A percentile compares a stretch with the other conserved stretches of the same genome.
These are phyloP conservation scores for Amblyopsis hoosieri DNA, from an alignment of 2,797 vertebrate genomes.

Conservation along the genomic window DNA sequence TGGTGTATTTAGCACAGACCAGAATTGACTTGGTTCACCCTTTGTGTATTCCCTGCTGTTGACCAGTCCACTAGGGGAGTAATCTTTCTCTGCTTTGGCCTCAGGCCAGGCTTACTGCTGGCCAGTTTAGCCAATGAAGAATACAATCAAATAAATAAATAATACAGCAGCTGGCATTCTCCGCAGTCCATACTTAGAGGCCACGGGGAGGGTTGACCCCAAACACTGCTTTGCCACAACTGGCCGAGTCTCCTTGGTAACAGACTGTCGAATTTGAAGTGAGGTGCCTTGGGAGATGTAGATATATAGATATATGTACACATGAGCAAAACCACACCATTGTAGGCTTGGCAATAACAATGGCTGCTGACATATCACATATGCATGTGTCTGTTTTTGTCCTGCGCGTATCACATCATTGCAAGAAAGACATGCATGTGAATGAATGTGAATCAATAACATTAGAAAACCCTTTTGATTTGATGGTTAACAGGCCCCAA, in stretches of 20 bases:
- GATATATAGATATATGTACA: slow-evolving; percentile 43
- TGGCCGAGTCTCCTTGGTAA: slow-evolving; percentile 77
- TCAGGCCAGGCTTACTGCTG: slow-evolving; percentile 71
- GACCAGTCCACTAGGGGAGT: slow-evolving; percentile 68
- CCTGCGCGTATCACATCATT: slow-evolving; percentile 19
- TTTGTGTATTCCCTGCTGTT: slow-evolving; percentile 62
- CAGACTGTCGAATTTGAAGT: slow-evolving; percentile 78
- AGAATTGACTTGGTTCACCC: slow-evolving; percentile 69
- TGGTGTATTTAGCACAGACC: slow-evolving; percentile 55
- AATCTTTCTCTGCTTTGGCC: slow-evolving; percentile 73
- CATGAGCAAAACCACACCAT: slow-evolving; percentile 32
- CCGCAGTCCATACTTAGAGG: slow-evolving; percentile 79
- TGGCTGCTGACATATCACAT: slow-evolving; percentile 34
- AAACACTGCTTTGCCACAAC: slow-evolving; percentile 74
- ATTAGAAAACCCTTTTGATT: slow-evolving; percentile 54
- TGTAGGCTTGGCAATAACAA: slow-evolving; percentile 43
- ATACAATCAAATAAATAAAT: slow-evolving; percentile 75
- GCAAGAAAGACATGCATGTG: slow-evolving; percentile 14
- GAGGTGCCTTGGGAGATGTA: slow-evolving; percentile 59
- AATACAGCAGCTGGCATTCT: slow-evolving; percentile 73
- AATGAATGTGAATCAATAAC: no score
- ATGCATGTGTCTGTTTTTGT: slow-evolving; percentile 37
- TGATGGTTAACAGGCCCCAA: slow-evolving; percentile 53
- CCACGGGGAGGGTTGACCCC: slow-evolving; percentile 71
- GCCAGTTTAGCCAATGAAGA: slow-evolving; percentile 68